phyloP scores from a whole-genome alignment of 2,888 invertebrate species.

The Drosophila borealis region DNA sequence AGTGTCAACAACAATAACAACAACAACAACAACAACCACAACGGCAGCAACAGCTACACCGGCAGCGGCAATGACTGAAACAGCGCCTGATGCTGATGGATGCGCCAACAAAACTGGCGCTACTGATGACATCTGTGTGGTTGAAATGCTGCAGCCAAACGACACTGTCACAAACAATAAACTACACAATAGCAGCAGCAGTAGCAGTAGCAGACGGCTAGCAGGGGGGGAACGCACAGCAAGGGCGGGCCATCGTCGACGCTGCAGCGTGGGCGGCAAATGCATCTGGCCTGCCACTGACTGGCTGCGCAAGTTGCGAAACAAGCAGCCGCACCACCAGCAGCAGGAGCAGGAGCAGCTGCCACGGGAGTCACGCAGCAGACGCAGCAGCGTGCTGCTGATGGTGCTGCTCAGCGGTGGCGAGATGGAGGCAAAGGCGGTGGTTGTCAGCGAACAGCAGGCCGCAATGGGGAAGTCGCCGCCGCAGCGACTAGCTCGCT shows the following conservation, averaged over 20 bases:
- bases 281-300: constrained; percentile 73
- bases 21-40: constrained; percentile 31
- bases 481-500: constrained; percentile 41
- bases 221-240: background rate
- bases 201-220: constrained; percentile 9
- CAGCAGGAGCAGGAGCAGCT: constrained; percentile 22
- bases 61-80: constrained; percentile 41
- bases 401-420: constrained; percentile 69
- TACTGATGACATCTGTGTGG: constrained; percentile 71
- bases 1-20: constrained; percentile 49
- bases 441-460: constrained; percentile 68
- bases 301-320: constrained; percentile 73
- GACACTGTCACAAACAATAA: constrained; percentile 35
- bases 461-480: constrained; percentile 29
- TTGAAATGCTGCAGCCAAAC: constrained; percentile 60
- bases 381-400: constrained; percentile 66
- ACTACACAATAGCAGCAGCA: constrained; percentile 13
- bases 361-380: constrained; percentile 8
- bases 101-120: constrained; percentile 50
- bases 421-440: constrained; percentile 71
- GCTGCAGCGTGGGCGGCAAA: constrained; percentile 64
- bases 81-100: constrained; percentile 65
- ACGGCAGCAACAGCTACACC: constrained; percentile 27
- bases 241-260: constrained; percentile 40
- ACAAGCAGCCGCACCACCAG: constrained; percentile 29